Evolutionary conservation across 2,113 vertebrate species (phyloP).

Genomic region (Brachypodius melanocephalos): DNA sequence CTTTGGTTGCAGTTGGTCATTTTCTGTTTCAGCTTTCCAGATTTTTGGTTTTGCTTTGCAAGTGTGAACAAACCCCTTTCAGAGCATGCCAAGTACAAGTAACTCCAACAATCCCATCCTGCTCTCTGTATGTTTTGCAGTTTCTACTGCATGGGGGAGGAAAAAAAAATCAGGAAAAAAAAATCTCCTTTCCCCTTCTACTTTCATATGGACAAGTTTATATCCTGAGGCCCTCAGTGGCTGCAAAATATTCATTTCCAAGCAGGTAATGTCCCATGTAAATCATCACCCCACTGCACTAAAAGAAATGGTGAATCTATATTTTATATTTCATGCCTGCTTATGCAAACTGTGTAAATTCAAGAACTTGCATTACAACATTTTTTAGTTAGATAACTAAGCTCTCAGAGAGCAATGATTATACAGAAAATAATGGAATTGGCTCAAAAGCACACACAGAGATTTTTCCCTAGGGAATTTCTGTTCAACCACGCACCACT

Average conservation of each 20-base stretch:
- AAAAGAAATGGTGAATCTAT: not conserved
- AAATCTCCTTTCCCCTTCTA: not conserved
- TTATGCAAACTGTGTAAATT: not conserved
- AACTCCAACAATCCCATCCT: not conserved
- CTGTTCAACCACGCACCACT: not conserved
- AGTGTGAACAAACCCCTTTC: slow-evolving; percentile 1
- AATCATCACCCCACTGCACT: not conserved
- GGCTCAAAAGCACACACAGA: not conserved
- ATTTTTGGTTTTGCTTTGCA: slow-evolving; percentile 23
- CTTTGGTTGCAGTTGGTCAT: not conserved
- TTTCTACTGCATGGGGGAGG: not conserved
- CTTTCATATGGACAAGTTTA: not conserved
- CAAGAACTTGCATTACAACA: not conserved
- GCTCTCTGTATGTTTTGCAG: not conserved
- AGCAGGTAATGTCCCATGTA: slow-evolving; percentile 21
- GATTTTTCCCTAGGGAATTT: not conserved
- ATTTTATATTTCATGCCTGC: not conserved
- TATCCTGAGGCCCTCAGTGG: not conserved
- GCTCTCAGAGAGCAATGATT: not conserved
- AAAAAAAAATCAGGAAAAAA: not conserved
- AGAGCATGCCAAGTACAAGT: slow-evolving; percentile 4
- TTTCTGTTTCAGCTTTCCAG: slow-evolving; percentile 35
- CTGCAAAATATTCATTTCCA: not conserved
- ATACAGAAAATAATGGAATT: not conserved
- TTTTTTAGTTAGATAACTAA: not conserved